Evolutionary conservation across 2,888 invertebrate genomes (phyloP), one percentile per base, ranked within the genome.

Genomic region (Ophioninae sp.): DNA sequence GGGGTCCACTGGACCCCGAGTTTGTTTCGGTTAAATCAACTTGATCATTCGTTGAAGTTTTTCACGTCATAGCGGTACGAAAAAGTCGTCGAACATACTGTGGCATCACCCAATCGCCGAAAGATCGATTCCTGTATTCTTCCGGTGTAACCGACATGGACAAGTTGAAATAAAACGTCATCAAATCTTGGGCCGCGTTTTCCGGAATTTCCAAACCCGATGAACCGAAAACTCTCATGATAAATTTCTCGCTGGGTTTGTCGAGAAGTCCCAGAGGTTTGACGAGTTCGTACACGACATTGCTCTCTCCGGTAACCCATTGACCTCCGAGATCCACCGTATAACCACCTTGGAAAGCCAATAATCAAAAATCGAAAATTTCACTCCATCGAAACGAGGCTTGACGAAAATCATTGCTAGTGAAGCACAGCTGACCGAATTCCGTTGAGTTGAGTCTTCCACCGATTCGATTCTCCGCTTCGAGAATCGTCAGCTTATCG

Each of bases 401-500:
- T 51, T 10, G 30, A 71, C 30, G 17, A 39, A 2, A 76, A 41
- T 67, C 10, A 6, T 44, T 23, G 0, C 9, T 67, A 39, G n/a
- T n/a, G 23, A 39, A 39, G 13, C 1, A 65, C 6, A 6, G 41
- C 87, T 90, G 86, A 93, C 94, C 93, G 81, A 93, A 92, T 51
- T 87, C 80, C 3, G 89, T 86, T 91, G 71, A 39, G 56, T 71
- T 64, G 17, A 78, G 41, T 22, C 78, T 64, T 61, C 78, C 78
- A 6, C 78, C 78, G 17, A 78, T 78, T 56, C 78, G 88, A 71
- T 92, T 86, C 88, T 93, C 93, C 41, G 91, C 93, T 90, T 93
- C 95, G 86, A 93, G 90, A 71, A 95, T 91, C 6, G 90, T 93
- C 6, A 95, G 86, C 84, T 94, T 90, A 10, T 89, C 86, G 22